phyloP scores from a whole-genome alignment of 2,113 vertebrate species.

The Heterocephalus glaber region DNA sequence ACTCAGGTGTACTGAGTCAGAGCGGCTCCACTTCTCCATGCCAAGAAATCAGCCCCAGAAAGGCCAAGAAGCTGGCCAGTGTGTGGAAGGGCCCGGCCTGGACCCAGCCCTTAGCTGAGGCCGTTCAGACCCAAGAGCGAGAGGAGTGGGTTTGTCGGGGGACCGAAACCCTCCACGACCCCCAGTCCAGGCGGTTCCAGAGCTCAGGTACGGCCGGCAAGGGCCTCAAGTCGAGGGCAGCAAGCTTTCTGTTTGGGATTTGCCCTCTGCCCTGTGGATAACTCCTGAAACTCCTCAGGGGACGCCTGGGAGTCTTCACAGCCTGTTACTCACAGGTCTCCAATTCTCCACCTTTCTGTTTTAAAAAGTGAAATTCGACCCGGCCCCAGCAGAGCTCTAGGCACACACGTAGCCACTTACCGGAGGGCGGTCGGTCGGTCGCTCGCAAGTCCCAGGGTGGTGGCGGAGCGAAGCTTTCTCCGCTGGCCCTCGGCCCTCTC shows the following conservation, averaged over 20 bases:
- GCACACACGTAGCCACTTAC: too few species aligned
- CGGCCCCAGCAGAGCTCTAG: neutral
- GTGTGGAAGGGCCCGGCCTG: neutral
- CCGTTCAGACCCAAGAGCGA: neutral
- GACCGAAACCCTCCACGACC: rapidly evolving
- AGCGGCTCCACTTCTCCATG: neutral
- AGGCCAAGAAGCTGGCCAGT: neutral
- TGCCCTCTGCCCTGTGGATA: neutral
- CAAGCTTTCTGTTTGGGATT: neutral
- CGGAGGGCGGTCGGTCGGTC: too few species aligned
- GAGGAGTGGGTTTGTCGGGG: neutral
- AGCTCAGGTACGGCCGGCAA: neutral
- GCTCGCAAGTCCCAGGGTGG: too few species aligned
- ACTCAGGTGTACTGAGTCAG: neutral
- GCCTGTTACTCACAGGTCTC: neutral
- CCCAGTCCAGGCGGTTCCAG: neutral
- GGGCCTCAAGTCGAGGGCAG: neutral
- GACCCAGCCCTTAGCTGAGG: neutral
- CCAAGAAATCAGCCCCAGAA: neutral
- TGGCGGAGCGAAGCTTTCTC: too few species aligned
- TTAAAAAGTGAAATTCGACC: neutral
- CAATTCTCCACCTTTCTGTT: neutral
- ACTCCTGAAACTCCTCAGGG: neutral
- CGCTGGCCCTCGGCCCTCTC: too few species aligned
- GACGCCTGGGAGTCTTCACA: neutral